A percentile compares a stretch with the other conserved stretches of the same genome.
phyloP scores from a whole-genome alignment of 2,113 vertebrate genomes.

The Malaclemys terrapin region DNA sequence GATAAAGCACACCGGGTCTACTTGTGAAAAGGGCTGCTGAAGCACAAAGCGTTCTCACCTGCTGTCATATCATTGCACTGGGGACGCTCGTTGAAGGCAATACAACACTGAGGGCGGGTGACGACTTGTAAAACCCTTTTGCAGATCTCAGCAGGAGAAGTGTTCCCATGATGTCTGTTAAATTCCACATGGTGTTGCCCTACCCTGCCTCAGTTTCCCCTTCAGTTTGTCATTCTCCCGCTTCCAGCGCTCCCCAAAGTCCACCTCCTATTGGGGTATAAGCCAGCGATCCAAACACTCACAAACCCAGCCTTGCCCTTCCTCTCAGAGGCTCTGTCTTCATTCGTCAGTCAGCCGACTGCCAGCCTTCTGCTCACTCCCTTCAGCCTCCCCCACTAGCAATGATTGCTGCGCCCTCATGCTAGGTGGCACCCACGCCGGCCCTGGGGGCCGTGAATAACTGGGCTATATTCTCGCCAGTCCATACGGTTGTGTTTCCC shows the following conservation, averaged over 20 bases:
- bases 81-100: not conserved
- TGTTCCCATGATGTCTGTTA: not conserved
- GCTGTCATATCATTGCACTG: not conserved
- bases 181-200: not conserved
- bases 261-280: not conserved
- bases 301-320: not conserved
- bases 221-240: not conserved
- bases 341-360: not conserved
- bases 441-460: not conserved
- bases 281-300: not conserved
- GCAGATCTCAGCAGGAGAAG: not conserved
- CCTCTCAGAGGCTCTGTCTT: not conserved
- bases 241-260: not conserved
- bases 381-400: not conserved
- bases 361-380: not conserved
- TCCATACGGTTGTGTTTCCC: not conserved
- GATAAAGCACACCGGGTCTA: not conserved
- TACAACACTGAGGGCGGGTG: not conserved
- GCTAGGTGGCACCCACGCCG: not conserved
- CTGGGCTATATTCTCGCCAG: not conserved
- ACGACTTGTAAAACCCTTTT: not conserved
- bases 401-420: not conserved
- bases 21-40: not conserved
- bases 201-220: not conserved
- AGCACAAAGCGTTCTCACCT: not conserved